Evolutionary conservation across 2,113 vertebrate genomes (phyloP).

Genomic region (Lamprotornis superbus): DNA sequence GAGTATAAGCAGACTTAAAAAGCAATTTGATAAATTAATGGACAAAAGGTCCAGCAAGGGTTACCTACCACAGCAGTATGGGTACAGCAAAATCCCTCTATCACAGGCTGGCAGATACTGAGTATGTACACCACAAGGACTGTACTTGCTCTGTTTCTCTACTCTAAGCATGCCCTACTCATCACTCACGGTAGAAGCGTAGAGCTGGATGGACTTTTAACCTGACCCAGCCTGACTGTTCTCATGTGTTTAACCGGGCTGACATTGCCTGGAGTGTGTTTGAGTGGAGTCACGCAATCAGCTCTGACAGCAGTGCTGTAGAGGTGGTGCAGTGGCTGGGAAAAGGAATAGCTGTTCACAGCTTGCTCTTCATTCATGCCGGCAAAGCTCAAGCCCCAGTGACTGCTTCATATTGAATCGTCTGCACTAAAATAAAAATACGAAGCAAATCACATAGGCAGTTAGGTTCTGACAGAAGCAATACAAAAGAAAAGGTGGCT

Average conservation of each 20-base stretch:
- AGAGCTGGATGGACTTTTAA: constrained; percentile 8
- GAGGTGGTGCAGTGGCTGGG: background rate
- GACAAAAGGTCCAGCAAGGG: background rate
- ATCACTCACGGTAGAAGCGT: background rate
- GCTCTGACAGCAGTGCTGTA: background rate
- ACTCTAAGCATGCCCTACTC: background rate
- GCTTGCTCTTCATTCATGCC: constrained; percentile 12
- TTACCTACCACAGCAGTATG: background rate
- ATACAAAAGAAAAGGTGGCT: background rate
- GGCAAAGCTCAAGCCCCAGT: background rate
- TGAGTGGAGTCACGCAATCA: background rate
- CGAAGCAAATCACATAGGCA: background rate
- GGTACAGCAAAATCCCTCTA: background rate
- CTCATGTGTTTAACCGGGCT: background rate
- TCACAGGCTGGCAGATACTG: background rate
- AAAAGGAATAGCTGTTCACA: constrained; percentile 11
- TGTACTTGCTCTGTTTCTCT: background rate
- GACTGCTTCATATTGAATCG: background rate
- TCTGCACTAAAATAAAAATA: background rate
- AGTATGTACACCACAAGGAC: background rate
- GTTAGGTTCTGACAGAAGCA: constrained; percentile 5
- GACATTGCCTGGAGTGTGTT: constrained; percentile 44
- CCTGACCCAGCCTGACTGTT: constrained; percentile 3
- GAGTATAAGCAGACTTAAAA: background rate
- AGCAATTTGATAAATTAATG: background rate